Base-by-base conservation (phyloP, 2,797 vertebrate species). In the Sebastes taczanowskii region DNA sequence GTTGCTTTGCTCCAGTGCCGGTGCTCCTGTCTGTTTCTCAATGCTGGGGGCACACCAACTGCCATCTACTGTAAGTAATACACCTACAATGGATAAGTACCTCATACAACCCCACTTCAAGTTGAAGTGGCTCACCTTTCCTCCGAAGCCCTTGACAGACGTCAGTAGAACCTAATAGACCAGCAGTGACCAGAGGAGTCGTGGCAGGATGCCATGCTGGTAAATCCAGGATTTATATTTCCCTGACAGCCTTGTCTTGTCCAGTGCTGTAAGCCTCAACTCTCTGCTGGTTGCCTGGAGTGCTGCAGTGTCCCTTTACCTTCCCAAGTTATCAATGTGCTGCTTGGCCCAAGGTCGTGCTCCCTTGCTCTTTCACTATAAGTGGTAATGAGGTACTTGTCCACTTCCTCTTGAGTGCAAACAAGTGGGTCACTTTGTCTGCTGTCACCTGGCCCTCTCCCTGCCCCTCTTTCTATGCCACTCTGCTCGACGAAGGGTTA, bases 91-190 rank as follows among this genome's bases (percentile, higher is more conserved):
- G 18, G 29, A 32, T 62, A 34, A 62, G 60, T 62, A 55, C 27
- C 68, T 71, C 27, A 71, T 56, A 71, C 68, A 56, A 71, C 29
- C 68, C 68, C 68, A 56, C 49, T 71, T 71, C 68, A 71, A 71
- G 38, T 42, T 42, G 38, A 42, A 42, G 38, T 42, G 38, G 38
- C 38, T 42, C 38, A 42, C 38, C 16, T 42, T 42, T 42, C 38
- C 38, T 42, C 38, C 13, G 38, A 42, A 42, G 38, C 13, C 13
- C 38, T 42, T 42, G 38, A 42, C 13, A 13, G 13, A 16, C 13
- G 38, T 42, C 38, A 42, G 38, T 14, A 14, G 38, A 42, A 42
- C 2, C 38, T 16, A 42, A 42, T 42, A 42, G 13, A 42, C 38
- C 38, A 42, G 38, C 38, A 42, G 38, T 42, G 38, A 3, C 38